Evolutionary conservation across 2,113 vertebrate species (phyloP).

Genomic region (Seriola dumerili): DNA sequence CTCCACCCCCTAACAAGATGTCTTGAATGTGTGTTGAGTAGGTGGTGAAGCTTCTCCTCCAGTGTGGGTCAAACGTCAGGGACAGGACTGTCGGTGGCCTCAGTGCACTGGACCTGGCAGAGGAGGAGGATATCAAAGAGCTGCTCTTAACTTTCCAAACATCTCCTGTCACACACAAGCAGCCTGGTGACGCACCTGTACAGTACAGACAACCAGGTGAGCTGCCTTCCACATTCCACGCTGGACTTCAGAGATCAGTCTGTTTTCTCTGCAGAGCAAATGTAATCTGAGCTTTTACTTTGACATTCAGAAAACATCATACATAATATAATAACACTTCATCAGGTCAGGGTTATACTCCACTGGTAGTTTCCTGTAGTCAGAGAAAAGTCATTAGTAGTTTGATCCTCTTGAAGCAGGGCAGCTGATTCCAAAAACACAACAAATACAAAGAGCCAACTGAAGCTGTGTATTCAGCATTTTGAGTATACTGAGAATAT

Average conservation of each 20-base stretch:
- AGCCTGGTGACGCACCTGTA: background rate
- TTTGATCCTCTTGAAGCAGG: too few species aligned
- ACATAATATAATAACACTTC: too few species aligned
- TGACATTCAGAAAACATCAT: background rate
- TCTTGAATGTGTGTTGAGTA: slow-evolving; percentile 62
- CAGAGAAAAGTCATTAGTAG: too few species aligned
- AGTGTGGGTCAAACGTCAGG: slow-evolving; percentile 85
- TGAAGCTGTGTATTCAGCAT: too few species aligned
- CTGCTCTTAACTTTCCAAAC: slow-evolving; percentile 76
- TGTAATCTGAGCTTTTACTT: background rate
- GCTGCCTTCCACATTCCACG: background rate
- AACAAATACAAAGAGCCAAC: too few species aligned
- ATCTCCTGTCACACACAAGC: background rate
- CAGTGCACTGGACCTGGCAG: slow-evolving; percentile 82
- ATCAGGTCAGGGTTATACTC: too few species aligned
- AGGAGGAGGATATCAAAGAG: slow-evolving; percentile 80
- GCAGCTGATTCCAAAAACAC: too few species aligned
- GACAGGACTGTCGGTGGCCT: slow-evolving; percentile 76
- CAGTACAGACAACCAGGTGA: slow-evolving; percentile 22
- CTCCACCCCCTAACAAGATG: background rate
- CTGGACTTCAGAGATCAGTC: background rate
- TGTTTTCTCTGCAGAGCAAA: background rate
- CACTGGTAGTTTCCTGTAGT: too few species aligned
- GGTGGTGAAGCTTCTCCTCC: slow-evolving; percentile 86
- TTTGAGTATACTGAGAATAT: too few species aligned